These are phyloP conservation scores for Eristalis arbustorum DNA, from an alignment of 2,888 invertebrate genomes.

Conservation along the genomic window DNA sequence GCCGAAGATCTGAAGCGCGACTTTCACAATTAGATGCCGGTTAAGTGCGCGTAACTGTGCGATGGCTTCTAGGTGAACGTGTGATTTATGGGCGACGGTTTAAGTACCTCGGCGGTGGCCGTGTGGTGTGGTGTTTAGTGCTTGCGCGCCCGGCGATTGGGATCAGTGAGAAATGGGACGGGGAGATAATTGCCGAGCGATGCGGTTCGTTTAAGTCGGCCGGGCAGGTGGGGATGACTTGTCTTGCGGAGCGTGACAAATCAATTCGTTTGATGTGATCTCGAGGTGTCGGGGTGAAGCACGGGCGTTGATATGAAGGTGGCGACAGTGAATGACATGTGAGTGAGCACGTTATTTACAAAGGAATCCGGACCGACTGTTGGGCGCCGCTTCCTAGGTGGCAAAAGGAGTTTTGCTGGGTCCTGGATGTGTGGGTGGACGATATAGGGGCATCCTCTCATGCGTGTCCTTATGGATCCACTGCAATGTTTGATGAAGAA, in stretches of 20 bases:
- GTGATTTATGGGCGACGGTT: slow-evolving; percentile 1
- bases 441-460: too few species aligned
- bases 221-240: background rate
- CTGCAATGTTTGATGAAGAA: too few species aligned
- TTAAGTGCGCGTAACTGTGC: background rate
- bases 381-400: background rate
- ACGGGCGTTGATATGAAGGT: background rate
- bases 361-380: background rate
- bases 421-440: too few species aligned
- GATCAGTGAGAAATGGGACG: background rate
- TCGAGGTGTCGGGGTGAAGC: background rate
- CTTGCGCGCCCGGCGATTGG: slow-evolving; percentile 1
- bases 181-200: background rate
- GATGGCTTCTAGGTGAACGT: background rate
- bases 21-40: background rate
- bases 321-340: background rate
- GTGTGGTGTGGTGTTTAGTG: background rate
- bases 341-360: background rate
- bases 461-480: too few species aligned
- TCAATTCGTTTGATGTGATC: background rate
- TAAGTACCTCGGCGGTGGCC: background rate
- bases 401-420: background rate
- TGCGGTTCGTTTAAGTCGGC: background rate
- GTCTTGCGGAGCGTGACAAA: background rate
- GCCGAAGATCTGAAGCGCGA: background rate